A percentile compares a stretch with the other conserved stretches of the same genome.
These are phyloP conservation scores for Anabas testudineus DNA, from an alignment of 2,797 vertebrate genomes.

Conservation along the genomic window DNA sequence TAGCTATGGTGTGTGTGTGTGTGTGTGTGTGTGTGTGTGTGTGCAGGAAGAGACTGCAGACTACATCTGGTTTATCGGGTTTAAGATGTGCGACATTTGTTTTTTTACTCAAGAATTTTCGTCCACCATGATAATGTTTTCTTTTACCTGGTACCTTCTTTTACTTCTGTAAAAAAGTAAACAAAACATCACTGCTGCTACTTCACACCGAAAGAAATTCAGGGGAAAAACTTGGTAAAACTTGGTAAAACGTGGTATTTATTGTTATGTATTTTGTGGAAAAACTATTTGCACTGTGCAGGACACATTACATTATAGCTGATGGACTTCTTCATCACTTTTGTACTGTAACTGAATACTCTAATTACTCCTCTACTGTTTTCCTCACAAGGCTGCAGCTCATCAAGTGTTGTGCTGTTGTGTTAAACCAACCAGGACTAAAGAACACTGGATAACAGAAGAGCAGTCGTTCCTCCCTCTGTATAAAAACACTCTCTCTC, in stretches of 20 bases:
- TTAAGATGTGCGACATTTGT: not conserved
- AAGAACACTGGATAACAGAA: not conserved
- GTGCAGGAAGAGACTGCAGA: not conserved
- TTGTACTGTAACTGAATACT: not conserved
- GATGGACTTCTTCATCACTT: not conserved
- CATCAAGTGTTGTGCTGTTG: too few relatives aligned
- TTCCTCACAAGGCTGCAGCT: not conserved
- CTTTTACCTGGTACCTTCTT: too few relatives aligned
- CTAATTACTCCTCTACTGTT: not conserved
- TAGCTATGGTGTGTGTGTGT: constrained; percentile 23
- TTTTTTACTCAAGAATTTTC: too few relatives aligned
- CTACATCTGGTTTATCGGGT: not conserved
- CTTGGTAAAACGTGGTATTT: too few relatives aligned
- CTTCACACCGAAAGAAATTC: too few relatives aligned
- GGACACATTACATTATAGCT: not conserved
- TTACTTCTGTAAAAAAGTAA: too few relatives aligned
- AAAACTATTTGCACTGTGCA: too few relatives aligned
- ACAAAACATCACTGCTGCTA: too few relatives aligned
- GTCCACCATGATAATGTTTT: too few relatives aligned
- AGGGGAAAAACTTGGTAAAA: too few relatives aligned
- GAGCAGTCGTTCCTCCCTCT: not conserved
- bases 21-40: constrained; percentile 7
- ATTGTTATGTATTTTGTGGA: too few relatives aligned
- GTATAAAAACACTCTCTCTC: constrained; percentile 31
- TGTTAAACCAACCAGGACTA: not conserved